Base-by-base conservation (phyloP, 2,113 vertebrate species). In the Lipophrys pholis region DNA sequence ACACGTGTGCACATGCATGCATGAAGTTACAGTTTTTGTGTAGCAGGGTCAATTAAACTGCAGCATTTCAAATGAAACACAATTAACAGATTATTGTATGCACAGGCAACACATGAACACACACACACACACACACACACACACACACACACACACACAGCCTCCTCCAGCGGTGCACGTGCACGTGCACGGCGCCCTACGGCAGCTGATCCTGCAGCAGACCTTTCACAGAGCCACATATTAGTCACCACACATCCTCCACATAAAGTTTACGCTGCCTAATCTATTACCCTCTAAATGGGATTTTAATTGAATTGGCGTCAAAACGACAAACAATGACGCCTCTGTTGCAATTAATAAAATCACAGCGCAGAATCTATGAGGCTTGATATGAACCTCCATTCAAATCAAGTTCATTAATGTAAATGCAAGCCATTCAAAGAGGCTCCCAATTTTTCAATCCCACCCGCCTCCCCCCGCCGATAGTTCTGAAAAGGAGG, bases 301-400 rank as follows among this genome's bases (percentile, higher is more conserved):
- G 95, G 93, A 95, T 96, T 97, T 95, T 95, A 92, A 97, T 94
- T 97, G 96, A 98, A 97, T 95, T 94, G 91, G 94, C 95, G 95
- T 97, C 96, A 97, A 97, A 97, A 97, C 94, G 95, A 96, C 95
- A 95, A 96, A 96, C 96, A 97, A 97, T 95, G 96, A 96, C 94
- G 96, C 96, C 95, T 97, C 95, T 96, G 95, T 96, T 95, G 94
- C 95, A 98, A 97, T 98, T 97, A 99, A 97, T 96, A 98, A 97
- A 98, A 97, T 97, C 95, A 96, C 94, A 94, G 94, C 90, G 94
- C 95, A 94, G 96, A 98, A 97, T 99, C 97, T 97, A 98, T 97
- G 96, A 98, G 97, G 96, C 97, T 99, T 98, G 97, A 98, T 98
- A 97, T 97, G 96, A 96, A 96, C 94, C 95, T 96, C 95, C 96